Conservation (phyloP, 2,888 invertebrate species). For the Mesodorylaimus sp. region DNA sequence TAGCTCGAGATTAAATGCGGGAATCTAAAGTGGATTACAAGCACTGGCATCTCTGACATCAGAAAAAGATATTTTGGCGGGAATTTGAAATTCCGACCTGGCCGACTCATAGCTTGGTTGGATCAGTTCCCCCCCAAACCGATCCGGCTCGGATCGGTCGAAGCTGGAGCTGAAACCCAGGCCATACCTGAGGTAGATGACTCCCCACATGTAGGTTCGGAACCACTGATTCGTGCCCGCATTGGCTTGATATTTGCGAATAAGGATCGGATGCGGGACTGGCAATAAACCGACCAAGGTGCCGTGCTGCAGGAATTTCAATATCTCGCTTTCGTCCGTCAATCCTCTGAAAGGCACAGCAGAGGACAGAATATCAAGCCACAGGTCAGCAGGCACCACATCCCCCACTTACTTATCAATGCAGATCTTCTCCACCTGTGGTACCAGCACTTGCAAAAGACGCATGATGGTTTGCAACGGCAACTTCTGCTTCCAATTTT, state of each 20-base stretch:
- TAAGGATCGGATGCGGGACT: conserved; percentile 95
- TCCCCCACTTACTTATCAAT: conserved; percentile 68
- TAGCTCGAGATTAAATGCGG: too few relatives aligned
- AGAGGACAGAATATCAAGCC: conserved; percentile 18
- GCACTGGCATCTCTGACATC: too few relatives aligned
- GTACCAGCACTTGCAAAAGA: conserved; percentile 86
- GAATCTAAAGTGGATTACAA: too few relatives aligned
- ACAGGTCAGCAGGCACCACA: too few relatives aligned
- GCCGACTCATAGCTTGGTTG: too few relatives aligned
- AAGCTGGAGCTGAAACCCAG: too few relatives aligned
- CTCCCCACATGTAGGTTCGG: conserved; percentile 98
- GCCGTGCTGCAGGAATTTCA: conserved; percentile 94
- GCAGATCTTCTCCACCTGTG: conserved; percentile 99
- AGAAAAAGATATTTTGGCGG: too few relatives aligned
- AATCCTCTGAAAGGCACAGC: conserved; percentile 49
- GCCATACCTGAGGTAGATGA: conserved; percentile 87
- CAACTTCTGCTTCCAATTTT: conserved; percentile 84
- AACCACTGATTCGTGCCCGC: conserved; percentile 98
- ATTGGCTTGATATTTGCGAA: conserved; percentile 96
- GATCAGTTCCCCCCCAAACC: too few relatives aligned
- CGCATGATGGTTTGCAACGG: conserved; percentile 98
- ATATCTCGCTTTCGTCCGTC: conserved; percentile 96
- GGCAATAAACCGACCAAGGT: conserved; percentile 89
- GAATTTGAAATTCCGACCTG: too few relatives aligned
- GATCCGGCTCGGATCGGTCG: too few relatives aligned